phyloP scores from a whole-genome alignment of 1,140 invertebrate species.

The Cyphomyrmex costatus region DNA sequence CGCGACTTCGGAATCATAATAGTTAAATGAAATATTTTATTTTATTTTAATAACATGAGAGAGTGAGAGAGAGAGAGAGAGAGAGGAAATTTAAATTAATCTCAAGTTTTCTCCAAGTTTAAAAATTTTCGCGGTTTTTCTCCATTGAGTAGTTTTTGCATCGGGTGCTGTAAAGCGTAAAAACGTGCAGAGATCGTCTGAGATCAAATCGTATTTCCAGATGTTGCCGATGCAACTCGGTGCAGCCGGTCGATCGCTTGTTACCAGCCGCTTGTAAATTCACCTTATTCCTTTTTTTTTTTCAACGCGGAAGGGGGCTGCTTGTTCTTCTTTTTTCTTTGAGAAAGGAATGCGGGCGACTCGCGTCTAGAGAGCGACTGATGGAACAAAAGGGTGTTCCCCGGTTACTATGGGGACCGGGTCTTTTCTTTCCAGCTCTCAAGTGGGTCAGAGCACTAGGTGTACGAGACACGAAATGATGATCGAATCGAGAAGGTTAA shows the following conservation, averaged over 20 bases:
- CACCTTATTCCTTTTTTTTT: slow-evolving; percentile 55
- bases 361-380: slow-evolving; percentile 56
- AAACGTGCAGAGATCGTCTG: slow-evolving; percentile 3
- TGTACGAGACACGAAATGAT: background rate
- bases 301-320: background rate
- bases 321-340: slow-evolving; percentile 35
- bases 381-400: slow-evolving; percentile 68
- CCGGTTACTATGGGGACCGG: slow-evolving; percentile 41
- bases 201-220: slow-evolving; percentile 61
- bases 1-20: background rate
- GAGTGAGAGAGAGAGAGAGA: background rate
- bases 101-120: background rate
- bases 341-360: slow-evolving; percentile 72
- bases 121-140: background rate
- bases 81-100: background rate
- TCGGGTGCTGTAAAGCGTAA: background rate
- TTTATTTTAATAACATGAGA: background rate
- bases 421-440: background rate
- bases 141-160: background rate
- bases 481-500: background rate
- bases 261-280: slow-evolving; percentile 66
- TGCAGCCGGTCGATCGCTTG: slow-evolving; percentile 59
- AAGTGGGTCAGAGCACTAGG: slow-evolving; percentile 60
- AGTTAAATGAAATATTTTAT: background rate
- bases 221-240: slow-evolving; percentile 45